Conservation (phyloP, 2,113 vertebrate species). For the Callionymus lyra region DNA sequence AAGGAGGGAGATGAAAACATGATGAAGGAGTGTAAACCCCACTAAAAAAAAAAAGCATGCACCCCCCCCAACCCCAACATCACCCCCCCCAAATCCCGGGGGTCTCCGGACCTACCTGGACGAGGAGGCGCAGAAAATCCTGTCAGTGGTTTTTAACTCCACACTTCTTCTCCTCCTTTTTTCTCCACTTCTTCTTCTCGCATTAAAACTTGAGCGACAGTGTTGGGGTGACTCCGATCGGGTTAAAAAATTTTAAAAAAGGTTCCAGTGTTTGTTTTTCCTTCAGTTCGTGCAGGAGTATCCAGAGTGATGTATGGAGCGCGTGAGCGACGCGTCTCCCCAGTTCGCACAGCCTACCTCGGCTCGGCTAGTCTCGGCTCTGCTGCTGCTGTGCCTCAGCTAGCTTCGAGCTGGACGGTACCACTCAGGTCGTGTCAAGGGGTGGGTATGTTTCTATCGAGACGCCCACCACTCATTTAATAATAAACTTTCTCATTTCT, state of each 20-base stretch:
- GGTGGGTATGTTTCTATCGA: not conserved
- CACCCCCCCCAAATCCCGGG: too few relatives aligned
- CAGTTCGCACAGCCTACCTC: slow-evolving; percentile 32
- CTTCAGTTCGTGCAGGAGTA: slow-evolving; percentile 5
- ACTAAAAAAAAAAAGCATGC: slow-evolving; percentile 14
- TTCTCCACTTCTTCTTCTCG: slow-evolving; percentile 3
- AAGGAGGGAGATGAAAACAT: slow-evolving; percentile 1
- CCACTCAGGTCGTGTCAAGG: slow-evolving; percentile 12
- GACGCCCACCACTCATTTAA: not conserved
- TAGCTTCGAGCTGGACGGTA: slow-evolving; percentile 30
- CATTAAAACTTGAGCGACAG: too few relatives aligned
- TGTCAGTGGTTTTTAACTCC: slow-evolving; percentile 39
- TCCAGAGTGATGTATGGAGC: slow-evolving; percentile 16
- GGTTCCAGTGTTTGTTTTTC: slow-evolving; percentile 1
- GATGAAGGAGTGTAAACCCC: too few relatives aligned
- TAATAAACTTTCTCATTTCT: too few relatives aligned
- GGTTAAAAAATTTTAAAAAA: too few relatives aligned
- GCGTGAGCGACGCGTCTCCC: slow-evolving; percentile 12
- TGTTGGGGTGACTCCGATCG: too few relatives aligned
- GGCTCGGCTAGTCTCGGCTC: slow-evolving; percentile 37
- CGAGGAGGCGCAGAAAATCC: slow-evolving; percentile 26
- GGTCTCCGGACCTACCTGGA: slow-evolving; percentile 34
- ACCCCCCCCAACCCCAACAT: too few relatives aligned
- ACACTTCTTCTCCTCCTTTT: slow-evolving; percentile 3
- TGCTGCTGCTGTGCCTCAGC: slow-evolving; percentile 18